phyloP scores from a whole-genome alignment of 2,113 vertebrate genomes.

The Orthochromis indermauri region DNA sequence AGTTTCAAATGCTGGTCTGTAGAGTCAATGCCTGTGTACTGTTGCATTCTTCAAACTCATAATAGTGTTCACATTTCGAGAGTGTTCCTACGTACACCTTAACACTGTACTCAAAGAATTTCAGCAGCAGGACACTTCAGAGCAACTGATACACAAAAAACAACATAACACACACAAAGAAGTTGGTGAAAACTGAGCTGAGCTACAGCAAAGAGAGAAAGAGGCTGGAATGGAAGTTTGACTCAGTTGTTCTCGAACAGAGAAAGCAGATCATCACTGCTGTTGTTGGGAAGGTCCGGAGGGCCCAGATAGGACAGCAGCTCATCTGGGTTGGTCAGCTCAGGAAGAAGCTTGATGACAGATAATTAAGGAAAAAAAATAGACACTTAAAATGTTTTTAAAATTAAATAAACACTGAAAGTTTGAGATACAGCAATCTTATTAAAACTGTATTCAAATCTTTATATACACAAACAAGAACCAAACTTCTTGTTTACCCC shows the following conservation, averaged over 20 bases:
- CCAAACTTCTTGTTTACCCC: not conserved
- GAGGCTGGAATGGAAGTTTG: not conserved
- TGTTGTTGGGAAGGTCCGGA: slow-evolving; percentile 87
- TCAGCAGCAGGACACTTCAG: slow-evolving; percentile 8
- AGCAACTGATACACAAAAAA: not conserved
- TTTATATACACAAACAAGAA: not conserved
- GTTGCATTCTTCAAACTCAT: not conserved
- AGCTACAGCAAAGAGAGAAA: not conserved
- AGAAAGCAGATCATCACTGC: slow-evolving; percentile 89
- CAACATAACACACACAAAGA: not conserved
- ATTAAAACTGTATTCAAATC: not conserved
- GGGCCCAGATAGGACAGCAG: slow-evolving; percentile 91
- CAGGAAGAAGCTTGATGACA: slow-evolving; percentile 83
- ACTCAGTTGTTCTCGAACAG: slow-evolving; percentile 92
- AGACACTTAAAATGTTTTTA: not conserved
- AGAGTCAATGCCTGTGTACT: not conserved
- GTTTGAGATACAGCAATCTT: not conserved
- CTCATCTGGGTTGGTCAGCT: slow-evolving; percentile 92
- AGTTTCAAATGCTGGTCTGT: slow-evolving; percentile 38
- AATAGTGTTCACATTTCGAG: not conserved
- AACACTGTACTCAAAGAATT: not conserved
- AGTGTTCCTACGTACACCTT: not conserved
- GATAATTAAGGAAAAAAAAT: not conserved
- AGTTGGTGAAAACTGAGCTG: not conserved
- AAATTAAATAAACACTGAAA: not conserved